phyloP scores from a whole-genome alignment of 2,888 invertebrate genomes.

The Cephus pulcher region DNA sequence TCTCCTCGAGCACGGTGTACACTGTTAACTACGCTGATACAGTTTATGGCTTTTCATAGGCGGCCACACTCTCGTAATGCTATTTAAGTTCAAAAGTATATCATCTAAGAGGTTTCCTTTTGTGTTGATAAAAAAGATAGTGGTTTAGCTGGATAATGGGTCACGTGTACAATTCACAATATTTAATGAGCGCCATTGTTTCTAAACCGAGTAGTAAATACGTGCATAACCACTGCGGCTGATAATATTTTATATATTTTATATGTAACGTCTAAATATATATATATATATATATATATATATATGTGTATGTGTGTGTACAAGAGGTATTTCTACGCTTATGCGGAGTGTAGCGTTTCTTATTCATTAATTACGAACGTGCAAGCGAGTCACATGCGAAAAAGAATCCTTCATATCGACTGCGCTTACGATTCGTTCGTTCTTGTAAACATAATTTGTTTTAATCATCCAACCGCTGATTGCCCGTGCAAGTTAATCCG shows the following conservation, averaged over 20 bases:
- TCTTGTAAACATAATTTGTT: slow-evolving; percentile 46
- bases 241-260: not conserved
- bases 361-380: not conserved
- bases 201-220: not conserved
- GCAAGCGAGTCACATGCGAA: slow-evolving; percentile 15
- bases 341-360: not conserved
- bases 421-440: slow-evolving; percentile 23
- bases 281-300: too few species aligned
- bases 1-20: slow-evolving; percentile 8
- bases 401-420: slow-evolving; percentile 10
- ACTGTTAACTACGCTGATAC: slow-evolving; percentile 29
- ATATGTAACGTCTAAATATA: not conserved
- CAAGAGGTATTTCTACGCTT: not conserved
- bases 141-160: not conserved
- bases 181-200: not conserved
- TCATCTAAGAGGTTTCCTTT: not conserved
- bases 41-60: slow-evolving; percentile 36
- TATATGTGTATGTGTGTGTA: too few species aligned
- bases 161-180: not conserved
- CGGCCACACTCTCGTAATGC: slow-evolving; percentile 8
- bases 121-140: not conserved
- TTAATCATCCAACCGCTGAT: slow-evolving; percentile 35
- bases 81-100: not conserved
- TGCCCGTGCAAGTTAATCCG: slow-evolving; percentile 16
- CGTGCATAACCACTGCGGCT: not conserved